Conservation (phyloP, 2,113 vertebrate species). For the Daphoenositta chrysoptera region DNA sequence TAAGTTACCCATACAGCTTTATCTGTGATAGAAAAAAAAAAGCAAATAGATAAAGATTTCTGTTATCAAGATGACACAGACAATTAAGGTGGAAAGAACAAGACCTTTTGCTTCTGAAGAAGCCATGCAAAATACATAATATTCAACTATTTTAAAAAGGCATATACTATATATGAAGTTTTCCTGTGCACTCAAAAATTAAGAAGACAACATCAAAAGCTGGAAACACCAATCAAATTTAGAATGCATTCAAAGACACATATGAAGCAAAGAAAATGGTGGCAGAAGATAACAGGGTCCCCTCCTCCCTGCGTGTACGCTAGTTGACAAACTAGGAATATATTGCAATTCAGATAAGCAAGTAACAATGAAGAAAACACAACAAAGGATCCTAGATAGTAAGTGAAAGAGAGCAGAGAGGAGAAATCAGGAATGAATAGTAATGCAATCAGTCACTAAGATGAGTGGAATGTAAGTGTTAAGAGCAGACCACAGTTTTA, state of each 20-base stretch:
- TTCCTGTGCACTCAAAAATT: background rate
- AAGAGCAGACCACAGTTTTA: background rate
- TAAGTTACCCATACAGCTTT: background rate
- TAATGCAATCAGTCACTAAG: background rate
- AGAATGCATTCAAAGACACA: background rate
- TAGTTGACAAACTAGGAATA: background rate
- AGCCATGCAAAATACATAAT: background rate
- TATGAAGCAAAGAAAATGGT: background rate
- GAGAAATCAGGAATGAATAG: background rate
- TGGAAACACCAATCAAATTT: background rate
- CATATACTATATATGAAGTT: background rate
- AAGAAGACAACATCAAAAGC: background rate
- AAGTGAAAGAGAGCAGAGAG: background rate
- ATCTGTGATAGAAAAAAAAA: background rate
- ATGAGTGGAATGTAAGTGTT: background rate
- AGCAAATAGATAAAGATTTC: background rate
- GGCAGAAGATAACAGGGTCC: background rate
- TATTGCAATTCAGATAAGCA: background rate
- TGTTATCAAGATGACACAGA: background rate
- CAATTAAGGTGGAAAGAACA: background rate
- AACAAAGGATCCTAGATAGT: background rate
- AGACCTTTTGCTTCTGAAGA: background rate
- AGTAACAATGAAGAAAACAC: background rate
- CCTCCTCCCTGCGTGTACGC: rapidly evolving
- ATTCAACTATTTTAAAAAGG: background rate